Evolutionary conservation across 2,797 vertebrate species (phyloP).

Genomic region (Poecile montanus): DNA sequence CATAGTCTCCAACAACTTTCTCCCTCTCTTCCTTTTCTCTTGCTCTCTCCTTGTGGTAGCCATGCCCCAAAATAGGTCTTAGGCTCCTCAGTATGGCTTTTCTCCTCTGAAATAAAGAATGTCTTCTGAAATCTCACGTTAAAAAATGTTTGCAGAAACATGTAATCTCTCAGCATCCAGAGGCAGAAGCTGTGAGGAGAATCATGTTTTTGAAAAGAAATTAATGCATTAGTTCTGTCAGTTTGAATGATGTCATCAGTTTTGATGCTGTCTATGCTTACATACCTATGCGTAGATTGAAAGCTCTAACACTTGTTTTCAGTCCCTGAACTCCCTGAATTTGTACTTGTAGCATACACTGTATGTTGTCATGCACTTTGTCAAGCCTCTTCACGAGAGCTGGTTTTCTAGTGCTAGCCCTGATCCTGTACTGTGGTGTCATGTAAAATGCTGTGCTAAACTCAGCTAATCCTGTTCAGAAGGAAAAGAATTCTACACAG

Average conservation of each 20-base stretch:
- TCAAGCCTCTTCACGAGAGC: not conserved
- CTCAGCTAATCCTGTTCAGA: not conserved
- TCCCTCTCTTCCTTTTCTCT: not conserved
- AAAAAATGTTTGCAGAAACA: not conserved
- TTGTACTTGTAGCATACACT: not conserved
- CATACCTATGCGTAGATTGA: not conserved
- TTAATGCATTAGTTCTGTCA: not conserved
- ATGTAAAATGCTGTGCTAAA: not conserved
- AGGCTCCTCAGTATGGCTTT: not conserved
- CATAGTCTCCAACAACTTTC: not conserved
- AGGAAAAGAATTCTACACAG: not conserved
- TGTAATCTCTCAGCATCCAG: not conserved
- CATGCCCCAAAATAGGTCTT: not conserved
- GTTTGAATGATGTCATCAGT: not conserved
- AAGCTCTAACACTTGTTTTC: not conserved
- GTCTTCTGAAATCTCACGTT: not conserved
- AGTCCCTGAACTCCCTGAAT: not conserved
- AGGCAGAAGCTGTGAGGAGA: not conserved
- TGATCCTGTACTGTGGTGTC: not conserved
- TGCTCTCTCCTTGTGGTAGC: not conserved
- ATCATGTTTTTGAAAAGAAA: not conserved
- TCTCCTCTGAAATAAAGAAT: not conserved
- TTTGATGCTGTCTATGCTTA: not conserved
- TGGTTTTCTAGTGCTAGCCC: not conserved
- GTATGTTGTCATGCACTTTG: accelerated